Evolutionary conservation across 2,888 invertebrate species (phyloP), one percentile per base, ranked within the genome.

Genomic region (Eueremaeus valkanovi): DNA sequence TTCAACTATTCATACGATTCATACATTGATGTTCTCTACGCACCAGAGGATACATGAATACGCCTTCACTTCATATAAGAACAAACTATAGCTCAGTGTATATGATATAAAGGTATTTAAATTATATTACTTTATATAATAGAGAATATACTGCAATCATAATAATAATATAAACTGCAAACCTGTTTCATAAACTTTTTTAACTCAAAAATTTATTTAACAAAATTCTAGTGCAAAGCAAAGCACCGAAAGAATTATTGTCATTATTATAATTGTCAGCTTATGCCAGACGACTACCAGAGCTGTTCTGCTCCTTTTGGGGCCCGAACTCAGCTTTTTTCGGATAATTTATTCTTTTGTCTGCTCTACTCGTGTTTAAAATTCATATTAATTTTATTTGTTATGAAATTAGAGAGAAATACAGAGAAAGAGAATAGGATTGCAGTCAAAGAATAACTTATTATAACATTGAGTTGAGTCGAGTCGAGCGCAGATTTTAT

Each of bases 311-410:
- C 61, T 18, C 29, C 9, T 61, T 61, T 61, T 61, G 3, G 5
- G n/a, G 31, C 29, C 18, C 3, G 31, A 61, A 58, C 45, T 18
- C 51, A 16, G 9, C 6, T 61, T 27, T 51, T 51, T n/a, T 51
- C 8, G 21, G 9, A 61, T 66, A 66, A 66, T 66, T 66, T 66
- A 66, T 66, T 66, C 66, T 66, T 66, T 66, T 66, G 66, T 66
- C 66, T 66, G 5, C 2, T 61, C 2, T 24, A 24, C 16, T 9
- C 13, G 21, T 58, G 24, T 58, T 63, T 63, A 66, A 66, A 36
- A 36, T n/a, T 36, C 21, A 66, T 36, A 58, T 66, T n/a, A 36
- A 36, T 29, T 61, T 61, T 31, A 61, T 61, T 16, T 51, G 1
- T 51, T 8, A 45, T 51, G 5, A 6, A 5, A 40, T 21, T 21